Base-by-base conservation (phyloP, 1,140 invertebrate genomes). In the Aphaenogaster rudis region DNA sequence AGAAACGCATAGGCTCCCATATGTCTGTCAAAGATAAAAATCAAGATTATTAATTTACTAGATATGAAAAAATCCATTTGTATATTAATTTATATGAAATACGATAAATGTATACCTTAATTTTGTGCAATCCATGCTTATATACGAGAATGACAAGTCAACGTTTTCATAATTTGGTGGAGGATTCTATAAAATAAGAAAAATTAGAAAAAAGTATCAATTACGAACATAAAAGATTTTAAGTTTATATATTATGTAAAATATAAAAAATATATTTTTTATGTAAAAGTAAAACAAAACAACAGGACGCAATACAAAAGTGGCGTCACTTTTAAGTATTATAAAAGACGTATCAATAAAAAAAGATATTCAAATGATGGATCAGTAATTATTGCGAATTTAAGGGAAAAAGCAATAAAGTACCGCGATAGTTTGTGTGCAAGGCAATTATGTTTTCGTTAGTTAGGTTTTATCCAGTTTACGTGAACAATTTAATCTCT, bases 91-190 rank as follows among this genome's bases (percentile, higher is more conserved):
- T 61, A 7, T n/a, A 21, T 3, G 39, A 61, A 74, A 59, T 42
- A 1, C 39, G 33, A 67, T 71, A 59, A 33, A 52, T 52, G n/a
- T 67, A 48, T 67, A 94, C 93, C 94, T 93, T 57, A 94, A 88
- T 13, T 78, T 88, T 13, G 92, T 94, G 77, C 93, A 93, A 77
- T 94, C 92, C n/a, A 86, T 87, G 1, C 42, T 89, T 2, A 76
- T 59, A 88, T 94, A 94, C 1, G 92, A 89, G 50, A 94, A 94
- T 13, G 94, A 94, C 52, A 94, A 86, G 88, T 94, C 94, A 59
- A 94, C 78, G 63, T 94, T 91, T 33, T 90, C 89, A 86, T 94
- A 94, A 90, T 94, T 94, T 54, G 89, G 15, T 48, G 91, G 79
- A 13, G 91, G 90, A 50, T 69, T 69, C 94, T 94, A 84, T 8